These are phyloP conservation scores for Syrista parreyssii DNA, from an alignment of 2,888 invertebrate species.

Conservation along the genomic window DNA sequence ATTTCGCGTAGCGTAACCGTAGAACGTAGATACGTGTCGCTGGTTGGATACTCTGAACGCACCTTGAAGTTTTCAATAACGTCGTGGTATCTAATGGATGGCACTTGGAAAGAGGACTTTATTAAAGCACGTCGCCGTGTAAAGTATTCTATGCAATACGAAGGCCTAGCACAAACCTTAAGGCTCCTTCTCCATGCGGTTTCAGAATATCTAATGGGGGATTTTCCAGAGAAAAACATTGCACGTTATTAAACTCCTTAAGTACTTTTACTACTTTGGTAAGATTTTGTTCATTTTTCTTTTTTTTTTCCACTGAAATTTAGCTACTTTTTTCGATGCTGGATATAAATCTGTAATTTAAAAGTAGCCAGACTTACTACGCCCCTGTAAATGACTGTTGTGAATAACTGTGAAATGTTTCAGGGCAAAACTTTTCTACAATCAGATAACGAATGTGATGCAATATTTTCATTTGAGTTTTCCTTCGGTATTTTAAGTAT, in stretches of 20 bases:
- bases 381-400: neutral
- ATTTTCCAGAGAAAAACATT: neutral
- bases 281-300: neutral
- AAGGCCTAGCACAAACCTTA: neutral
- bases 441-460: neutral
- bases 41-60: neutral
- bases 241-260: neutral
- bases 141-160: neutral
- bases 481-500: too few relatives aligned
- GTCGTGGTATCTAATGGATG: slow-evolving; percentile 1
- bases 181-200: neutral
- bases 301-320: neutral
- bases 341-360: neutral
- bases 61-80: neutral
- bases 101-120: slow-evolving; percentile 2
- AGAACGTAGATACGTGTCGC: neutral
- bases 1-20: neutral
- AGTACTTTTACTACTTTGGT: neutral
- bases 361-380: neutral
- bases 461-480: neutral
- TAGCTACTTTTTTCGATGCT: neutral
- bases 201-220: neutral
- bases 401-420: neutral
- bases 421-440: neutral
- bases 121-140: neutral